phyloP scores from a whole-genome alignment of 2,113 vertebrate genomes.

The Colaptes auratus region DNA sequence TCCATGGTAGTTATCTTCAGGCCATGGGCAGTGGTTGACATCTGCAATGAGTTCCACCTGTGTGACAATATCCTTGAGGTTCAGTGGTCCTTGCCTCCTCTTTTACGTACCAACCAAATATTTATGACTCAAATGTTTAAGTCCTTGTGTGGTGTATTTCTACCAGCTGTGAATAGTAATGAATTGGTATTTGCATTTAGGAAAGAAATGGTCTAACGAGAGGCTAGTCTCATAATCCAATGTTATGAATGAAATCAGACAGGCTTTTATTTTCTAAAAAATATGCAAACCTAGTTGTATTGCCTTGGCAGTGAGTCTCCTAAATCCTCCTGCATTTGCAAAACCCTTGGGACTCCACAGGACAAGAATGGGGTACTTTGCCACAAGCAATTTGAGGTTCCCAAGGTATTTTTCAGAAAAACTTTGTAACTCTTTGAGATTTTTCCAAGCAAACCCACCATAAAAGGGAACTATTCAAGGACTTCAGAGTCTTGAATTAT shows the following conservation, averaged over 20 bases:
- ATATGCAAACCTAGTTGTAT: neutral
- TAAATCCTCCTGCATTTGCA: neutral
- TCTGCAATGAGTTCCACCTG: neutral
- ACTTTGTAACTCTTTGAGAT: neutral
- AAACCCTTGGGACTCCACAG: neutral
- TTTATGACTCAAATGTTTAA: neutral
- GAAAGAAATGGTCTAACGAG: neutral
- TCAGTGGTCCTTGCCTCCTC: neutral
- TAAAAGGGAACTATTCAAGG: neutral
- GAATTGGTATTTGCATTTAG: neutral
- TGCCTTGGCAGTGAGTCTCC: neutral
- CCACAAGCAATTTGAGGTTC: neutral
- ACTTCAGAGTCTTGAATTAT: neutral
- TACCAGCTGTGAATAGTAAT: neutral
- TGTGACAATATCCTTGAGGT: neutral
- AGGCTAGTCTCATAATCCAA: neutral
- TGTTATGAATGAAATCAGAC: neutral
- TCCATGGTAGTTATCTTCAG: neutral
- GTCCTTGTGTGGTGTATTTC: neutral
- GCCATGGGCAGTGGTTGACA: neutral
- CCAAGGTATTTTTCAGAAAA: neutral
- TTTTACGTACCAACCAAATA: neutral
- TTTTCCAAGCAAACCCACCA: neutral
- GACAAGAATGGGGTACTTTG: neutral
- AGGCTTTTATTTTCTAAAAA: neutral